These are phyloP conservation scores for Hartigia nigra DNA, from an alignment of 2,888 invertebrate species.

Conservation along the genomic window DNA sequence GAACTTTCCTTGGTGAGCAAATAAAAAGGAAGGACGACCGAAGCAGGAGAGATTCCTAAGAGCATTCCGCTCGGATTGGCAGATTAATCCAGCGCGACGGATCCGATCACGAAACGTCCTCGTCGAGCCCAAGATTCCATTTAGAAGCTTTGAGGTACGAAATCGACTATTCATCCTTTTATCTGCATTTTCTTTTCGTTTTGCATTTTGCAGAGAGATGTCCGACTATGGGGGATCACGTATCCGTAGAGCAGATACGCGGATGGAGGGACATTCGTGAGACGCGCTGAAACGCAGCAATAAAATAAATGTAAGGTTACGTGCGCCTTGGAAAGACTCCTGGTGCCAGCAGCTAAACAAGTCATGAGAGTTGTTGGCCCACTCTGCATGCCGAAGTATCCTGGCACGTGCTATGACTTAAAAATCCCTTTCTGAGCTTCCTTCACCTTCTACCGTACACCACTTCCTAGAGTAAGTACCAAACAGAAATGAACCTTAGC, in stretches of 20 bases:
- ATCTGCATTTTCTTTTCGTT: background rate
- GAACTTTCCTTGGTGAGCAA: background rate
- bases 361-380: constrained; percentile 25
- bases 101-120: constrained; percentile 2
- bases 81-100: constrained; percentile 2
- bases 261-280: background rate
- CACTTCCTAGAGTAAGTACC: background rate
- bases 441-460: background rate
- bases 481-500: background rate
- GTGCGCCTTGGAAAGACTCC: background rate
- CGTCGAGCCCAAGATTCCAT: background rate
- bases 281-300: constrained; percentile 2
- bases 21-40: background rate
- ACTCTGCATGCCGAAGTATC: constrained; percentile 7
- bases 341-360: constrained; percentile 15
- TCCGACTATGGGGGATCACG: background rate
- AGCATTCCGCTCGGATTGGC: background rate
- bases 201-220: background rate
- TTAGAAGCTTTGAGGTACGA: background rate
- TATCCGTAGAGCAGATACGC: background rate
- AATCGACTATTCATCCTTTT: background rate
- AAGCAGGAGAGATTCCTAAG: background rate
- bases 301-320: constrained; percentile 1
- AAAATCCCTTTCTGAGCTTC: constrained; percentile 10
- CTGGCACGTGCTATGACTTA: constrained; percentile 7